Evolutionary conservation across 2,113 vertebrate species (phyloP), one percentile per base, ranked within the genome.

Genomic region (Orientallactaga bullata): DNA sequence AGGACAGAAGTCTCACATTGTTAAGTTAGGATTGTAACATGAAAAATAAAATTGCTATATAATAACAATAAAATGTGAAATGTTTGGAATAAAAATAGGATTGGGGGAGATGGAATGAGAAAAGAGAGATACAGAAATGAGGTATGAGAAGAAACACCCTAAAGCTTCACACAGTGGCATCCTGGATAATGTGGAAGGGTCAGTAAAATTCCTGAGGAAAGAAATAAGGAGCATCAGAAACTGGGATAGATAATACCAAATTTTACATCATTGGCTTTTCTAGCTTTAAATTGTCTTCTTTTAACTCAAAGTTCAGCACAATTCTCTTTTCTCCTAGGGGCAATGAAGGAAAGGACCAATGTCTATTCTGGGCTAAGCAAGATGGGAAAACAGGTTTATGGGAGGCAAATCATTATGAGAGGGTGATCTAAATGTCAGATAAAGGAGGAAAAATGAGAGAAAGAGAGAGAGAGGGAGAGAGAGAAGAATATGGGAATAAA

Each of bases 21-120:
- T 21, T 69, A 23, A 39, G 13, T 69, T 60, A 81, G 10, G 15
- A 10, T 55, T n/a, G 37, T 5, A 60, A 60, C 23, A 71, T 47
- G 32, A 24, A 72, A 90, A 86, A 76, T 71, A 89, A 92, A 81
- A 39, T 35, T 90, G 51, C 35, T 88, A 55, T 73, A 61, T 32
- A 39, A 4, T 73, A 35, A 68, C 71, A 82, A 42, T 17, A 66
- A 39, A 93, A 78, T 18, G 24, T 6, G 23, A 78, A 60, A 30
- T 83, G 8, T 77, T 47, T 86, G 24, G 23, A 88, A 16, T 58
- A 78, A 78, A 24, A 65, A 30, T 42, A 89, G 13, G 51, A 35
- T 79, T 84, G 28, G 26, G 58, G 13, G 35, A 72, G 61, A 85
- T 60, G 58, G 55, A 82, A 72, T 51, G 55, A 85, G 68, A 71